Base-by-base conservation (phyloP, 2,888 invertebrate species). In the Phyllotreta striolata region DNA sequence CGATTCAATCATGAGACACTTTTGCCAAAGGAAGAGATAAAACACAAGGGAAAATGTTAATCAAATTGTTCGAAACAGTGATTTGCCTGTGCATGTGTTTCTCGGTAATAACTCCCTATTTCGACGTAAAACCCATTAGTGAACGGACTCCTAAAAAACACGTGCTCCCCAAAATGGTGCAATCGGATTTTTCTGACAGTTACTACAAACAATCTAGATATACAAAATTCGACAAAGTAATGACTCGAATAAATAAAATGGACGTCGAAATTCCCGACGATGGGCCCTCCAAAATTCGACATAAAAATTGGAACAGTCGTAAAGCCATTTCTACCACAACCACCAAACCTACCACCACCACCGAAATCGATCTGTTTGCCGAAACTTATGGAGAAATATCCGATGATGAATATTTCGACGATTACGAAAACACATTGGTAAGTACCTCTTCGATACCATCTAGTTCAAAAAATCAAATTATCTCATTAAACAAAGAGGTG, bases 161-260 rank as follows among this genome's bases (percentile, higher is more conserved):
- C 6, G 13, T 56, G 44, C 9, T 5, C 24, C 46, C 44, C 8
- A 56, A 62, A 52, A 43, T 12, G 14, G 12, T 59, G 24, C 6
- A 12, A 38, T 56, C 64, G n/a, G 40, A 64, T 54, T 12, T 7
- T 1, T 37, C 12, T 24, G 54, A 64, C 38, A 61, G 10, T 44
- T 46, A 52, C n/a, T 13, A 56, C 35, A 64, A 64, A 54, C 67
- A 55, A 55, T 72, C 74, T 43, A 66, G 74, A 49, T 75, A 72
- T 59, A 68, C 74, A n/a, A 73, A 75, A 56, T 72, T 75, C 44
- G 72, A 73, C 47, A 71, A 69, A 47, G 72, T 75, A 24, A 67
- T 69, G 68, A 66, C 66, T 6, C 71, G 72, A 35, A 70, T 75
- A 8, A 70, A 72, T 13, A 69, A 66, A 54, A 66, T 72, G 65